Conservation (phyloP, 2,113 vertebrate species). For the Pituophis catenifer region DNA sequence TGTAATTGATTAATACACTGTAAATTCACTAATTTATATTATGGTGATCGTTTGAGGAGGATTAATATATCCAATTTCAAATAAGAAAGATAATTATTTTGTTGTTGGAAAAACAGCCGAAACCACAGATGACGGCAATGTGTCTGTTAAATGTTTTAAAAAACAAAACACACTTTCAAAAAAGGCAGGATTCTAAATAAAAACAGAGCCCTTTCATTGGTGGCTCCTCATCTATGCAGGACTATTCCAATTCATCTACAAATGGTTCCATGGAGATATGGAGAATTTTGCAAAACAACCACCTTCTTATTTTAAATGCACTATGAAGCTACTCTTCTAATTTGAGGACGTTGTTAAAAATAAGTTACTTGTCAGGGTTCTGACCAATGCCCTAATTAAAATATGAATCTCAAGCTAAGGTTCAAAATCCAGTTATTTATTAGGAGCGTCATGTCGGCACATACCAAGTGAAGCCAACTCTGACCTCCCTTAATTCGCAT, state of each 20-base stretch:
- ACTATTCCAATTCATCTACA: not conserved
- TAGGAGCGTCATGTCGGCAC: no score
- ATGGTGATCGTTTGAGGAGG: not conserved
- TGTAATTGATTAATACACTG: conserved; percentile 10
- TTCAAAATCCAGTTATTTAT: no score
- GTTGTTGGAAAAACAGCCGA: not conserved
- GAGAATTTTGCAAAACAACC: not conserved
- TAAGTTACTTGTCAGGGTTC: not conserved
- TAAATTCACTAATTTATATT: conserved; percentile 5
- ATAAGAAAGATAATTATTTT: not conserved
- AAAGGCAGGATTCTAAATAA: not conserved
- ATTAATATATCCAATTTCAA: not conserved
- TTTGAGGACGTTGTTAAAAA: not conserved
- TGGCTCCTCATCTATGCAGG: not conserved
- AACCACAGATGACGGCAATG: not conserved
- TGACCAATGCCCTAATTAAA: no score
- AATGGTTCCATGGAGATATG: not conserved
- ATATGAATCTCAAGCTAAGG: no score
- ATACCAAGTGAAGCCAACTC: no score
- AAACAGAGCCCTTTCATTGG: not conserved
- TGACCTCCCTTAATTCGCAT: no score
- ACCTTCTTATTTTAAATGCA: not conserved
- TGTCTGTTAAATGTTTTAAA: not conserved
- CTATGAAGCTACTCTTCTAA: not conserved
- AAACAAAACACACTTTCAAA: not conserved